A percentile compares a stretch with the other conserved stretches of the same genome.
These are phyloP conservation scores for Sprattus sprattus DNA, from an alignment of 2,113 vertebrate genomes.

Conservation along the genomic window DNA sequence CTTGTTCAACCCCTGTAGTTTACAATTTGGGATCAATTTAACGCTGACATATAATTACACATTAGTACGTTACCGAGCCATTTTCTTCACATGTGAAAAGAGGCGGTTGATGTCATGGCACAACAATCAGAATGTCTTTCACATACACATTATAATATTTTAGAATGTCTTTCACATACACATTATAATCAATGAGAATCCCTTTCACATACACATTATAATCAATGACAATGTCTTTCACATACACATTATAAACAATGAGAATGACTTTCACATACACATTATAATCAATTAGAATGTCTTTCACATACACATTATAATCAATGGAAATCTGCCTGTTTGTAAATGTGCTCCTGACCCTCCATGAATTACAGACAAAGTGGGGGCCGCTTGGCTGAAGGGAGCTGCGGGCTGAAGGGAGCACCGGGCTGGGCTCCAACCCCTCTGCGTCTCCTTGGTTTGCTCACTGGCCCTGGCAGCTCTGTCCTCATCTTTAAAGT, in stretches of 20 bases:
- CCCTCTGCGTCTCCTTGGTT: neutral
- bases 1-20: neutral
- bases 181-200: too few species aligned
- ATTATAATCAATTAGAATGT: neutral
- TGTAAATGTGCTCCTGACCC: neutral
- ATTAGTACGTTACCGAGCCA: neutral
- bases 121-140: neutral
- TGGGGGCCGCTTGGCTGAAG: too few species aligned
- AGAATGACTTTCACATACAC: too few species aligned
- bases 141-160: too few species aligned
- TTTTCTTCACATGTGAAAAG: neutral
- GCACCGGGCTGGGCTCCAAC: neutral
- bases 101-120: neutral
- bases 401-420: too few species aligned
- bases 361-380: neutral
- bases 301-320: neutral
- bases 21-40: too few species aligned
- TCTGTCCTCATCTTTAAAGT: conserved; percentile 48
- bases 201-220: too few species aligned
- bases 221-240: too few species aligned
- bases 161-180: too few species aligned
- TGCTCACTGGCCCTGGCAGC: conserved; percentile 30
- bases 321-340: neutral
- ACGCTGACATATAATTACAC: too few species aligned
- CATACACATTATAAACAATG: too few species aligned